Evolutionary conservation across 2,113 vertebrate genomes (phyloP), one percentile per base, ranked within the genome.

Genomic region (Neomonachus schauinslandi): DNA sequence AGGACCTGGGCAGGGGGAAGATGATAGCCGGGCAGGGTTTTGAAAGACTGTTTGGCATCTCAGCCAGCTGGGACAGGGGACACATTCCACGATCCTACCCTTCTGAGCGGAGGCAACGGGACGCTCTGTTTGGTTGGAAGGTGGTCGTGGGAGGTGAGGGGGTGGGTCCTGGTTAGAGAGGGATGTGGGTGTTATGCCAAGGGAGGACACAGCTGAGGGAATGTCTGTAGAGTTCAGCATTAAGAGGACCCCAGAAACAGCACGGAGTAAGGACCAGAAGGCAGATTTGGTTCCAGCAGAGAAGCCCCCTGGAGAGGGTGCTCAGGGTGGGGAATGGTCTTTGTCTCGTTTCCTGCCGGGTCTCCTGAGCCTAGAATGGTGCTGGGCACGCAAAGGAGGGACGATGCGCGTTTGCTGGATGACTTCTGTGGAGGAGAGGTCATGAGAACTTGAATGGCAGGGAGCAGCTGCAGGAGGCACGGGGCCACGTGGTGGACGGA

Each of bases 391-490:
- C 21, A 22, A 51, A 69, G 19, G 51, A 77, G 19, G 15, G 22
- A 19, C 76, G 55, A 4, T 22, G 46, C 39, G 1, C 11, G 8
- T n/a, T 79, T 96, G 72, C 31, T 22, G 65, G 86, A 21, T 33
- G 83, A 71, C 61, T 63, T 24, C 11, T 11, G 51, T 31, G 19
- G n/a, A 51, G 4, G 31, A 93, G 80, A 95, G 71, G 76, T 76
- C 91, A 5, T 21, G 86, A 94, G 82, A 90, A n/a, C 81, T 80
- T 90, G 95, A 80, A 57, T 10, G 53, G 80, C 74, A 6, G 14
- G 93, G 42, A 85, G 39, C 92, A 96, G 95, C 89, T 93, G 93
- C 12, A 19, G 83, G 59, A 74, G 80, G 55, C 77, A 2, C 18
- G 11, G 39, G 80, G 39, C 67, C 46, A 5, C 31, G 63, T 39